Evolutionary conservation across 1,140 invertebrate genomes (phyloP).

Genomic region (Tetraneura akinire): DNA sequence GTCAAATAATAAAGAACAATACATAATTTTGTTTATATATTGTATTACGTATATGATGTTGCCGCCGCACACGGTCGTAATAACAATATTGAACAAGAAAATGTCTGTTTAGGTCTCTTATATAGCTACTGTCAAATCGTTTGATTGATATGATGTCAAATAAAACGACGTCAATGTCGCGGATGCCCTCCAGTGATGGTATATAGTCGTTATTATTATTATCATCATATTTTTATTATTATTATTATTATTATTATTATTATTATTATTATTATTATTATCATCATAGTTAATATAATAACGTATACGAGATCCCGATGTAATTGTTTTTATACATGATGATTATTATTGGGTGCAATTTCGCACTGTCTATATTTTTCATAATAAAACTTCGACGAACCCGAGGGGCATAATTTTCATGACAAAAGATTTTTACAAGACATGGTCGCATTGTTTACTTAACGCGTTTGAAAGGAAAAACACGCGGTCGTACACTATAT

Average conservation of each 20-base stretch:
- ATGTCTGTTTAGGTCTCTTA: background rate
- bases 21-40: background rate
- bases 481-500: background rate
- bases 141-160: constrained; percentile 34
- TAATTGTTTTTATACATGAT: too few species aligned
- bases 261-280: constrained; percentile 10
- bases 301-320: too few species aligned
- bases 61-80: background rate
- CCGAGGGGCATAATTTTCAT: background rate
- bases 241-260: background rate
- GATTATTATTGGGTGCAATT: constrained; percentile 5
- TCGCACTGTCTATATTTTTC: background rate
- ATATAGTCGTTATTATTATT: background rate
- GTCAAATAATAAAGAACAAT: too few species aligned
- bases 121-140: background rate
- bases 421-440: constrained; percentile 25
- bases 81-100: background rate
- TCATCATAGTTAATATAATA: background rate
- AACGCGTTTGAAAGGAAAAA: background rate
- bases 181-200: background rate
- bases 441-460: background rate
- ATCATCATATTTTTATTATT: background rate
- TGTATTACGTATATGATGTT: background rate
- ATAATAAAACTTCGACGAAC: background rate
- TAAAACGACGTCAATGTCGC: background rate